Conservation (phyloP, 1,140 invertebrate species). For the Elymnias hypermnestra region DNA sequence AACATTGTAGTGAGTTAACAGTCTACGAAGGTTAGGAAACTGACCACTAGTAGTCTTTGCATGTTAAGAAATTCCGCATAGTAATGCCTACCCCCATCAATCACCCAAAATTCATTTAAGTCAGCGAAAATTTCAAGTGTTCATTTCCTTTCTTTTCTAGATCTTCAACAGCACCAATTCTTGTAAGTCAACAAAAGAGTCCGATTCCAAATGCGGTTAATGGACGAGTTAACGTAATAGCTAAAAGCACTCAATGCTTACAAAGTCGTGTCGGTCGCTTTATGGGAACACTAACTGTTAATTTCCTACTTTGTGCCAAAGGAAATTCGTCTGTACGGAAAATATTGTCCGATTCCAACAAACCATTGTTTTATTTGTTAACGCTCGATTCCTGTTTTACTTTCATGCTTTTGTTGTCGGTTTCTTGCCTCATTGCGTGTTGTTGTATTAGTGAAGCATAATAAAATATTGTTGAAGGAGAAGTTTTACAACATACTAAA, state of each 20-base stretch:
- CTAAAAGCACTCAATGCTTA: conserved; percentile 71
- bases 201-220: conserved; percentile 51
- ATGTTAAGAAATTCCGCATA: no score
- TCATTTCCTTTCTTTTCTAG: conserved; percentile 11
- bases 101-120: neutral
- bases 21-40: no score
- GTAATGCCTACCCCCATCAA: no score
- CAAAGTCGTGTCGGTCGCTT: conserved; percentile 65
- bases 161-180: conserved; percentile 26
- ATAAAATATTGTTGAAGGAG: conserved; percentile 12
- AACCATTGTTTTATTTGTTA: conserved; percentile 42
- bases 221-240: conserved; percentile 71
- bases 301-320: conserved; percentile 62
- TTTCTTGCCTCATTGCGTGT: conserved; percentile 13
- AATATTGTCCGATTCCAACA: conserved; percentile 43
- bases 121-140: neutral
- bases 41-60: no score
- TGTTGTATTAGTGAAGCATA: conserved; percentile 12
- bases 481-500: no score
- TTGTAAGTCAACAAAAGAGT: conserved; percentile 48
- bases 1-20: no score
- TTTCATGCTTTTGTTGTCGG: conserved; percentile 31
- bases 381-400: conserved; percentile 38
- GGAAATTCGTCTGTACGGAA: conserved; percentile 57
- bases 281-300: conserved; percentile 53